Evolutionary conservation across 1,140 invertebrate genomes (phyloP).

Genomic region (Bombus pascuorum): DNA sequence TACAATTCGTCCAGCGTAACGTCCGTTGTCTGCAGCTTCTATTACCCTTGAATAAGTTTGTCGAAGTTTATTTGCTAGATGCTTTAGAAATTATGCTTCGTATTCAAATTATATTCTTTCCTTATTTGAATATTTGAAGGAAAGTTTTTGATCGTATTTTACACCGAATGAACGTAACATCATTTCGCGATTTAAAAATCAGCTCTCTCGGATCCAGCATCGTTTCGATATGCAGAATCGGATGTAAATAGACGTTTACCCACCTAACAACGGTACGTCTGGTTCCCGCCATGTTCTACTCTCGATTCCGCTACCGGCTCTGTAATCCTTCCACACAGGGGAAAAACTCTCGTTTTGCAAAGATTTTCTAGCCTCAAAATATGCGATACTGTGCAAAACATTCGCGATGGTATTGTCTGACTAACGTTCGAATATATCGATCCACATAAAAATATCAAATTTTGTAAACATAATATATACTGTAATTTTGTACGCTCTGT

Average conservation of each 20-base stretch:
- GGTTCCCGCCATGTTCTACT: neutral
- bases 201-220: neutral
- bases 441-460: neutral
- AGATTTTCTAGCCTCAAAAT: neutral
- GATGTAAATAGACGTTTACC: constrained; percentile 1
- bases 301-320: too few species aligned
- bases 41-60: neutral
- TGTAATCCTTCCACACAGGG: neutral
- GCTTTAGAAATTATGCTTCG: too few species aligned
- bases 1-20: too few species aligned
- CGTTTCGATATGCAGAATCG: neutral
- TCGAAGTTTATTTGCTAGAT: neutral
- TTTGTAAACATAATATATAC: neutral
- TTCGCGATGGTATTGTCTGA: neutral
- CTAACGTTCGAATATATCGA: neutral
- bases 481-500: neutral
- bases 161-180: too few species aligned
- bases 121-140: neutral
- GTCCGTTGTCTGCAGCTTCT: neutral
- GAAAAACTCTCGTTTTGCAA: neutral
- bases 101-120: neutral
- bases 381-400: neutral
- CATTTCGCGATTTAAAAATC: neutral
- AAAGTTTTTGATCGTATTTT: too few species aligned
- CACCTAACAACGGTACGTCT: neutral